phyloP scores from a whole-genome alignment of 30 jellyfish, hydroid and myxozoan species.

The Pseudorhiza aurosa region DNA sequence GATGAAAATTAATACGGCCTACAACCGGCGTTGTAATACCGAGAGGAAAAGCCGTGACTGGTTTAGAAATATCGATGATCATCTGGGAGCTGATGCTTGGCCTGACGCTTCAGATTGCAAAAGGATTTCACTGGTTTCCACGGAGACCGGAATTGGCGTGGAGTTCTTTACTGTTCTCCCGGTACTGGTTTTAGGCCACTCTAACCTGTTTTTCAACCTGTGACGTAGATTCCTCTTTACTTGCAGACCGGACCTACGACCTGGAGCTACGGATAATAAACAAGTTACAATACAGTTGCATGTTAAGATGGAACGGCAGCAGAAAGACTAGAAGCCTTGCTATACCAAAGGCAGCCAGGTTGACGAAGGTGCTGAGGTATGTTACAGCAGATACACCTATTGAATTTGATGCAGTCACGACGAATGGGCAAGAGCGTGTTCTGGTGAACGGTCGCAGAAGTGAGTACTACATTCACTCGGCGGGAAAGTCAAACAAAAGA shows the following conservation, averaged over 20 bases:
- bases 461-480: slow-evolving; percentile 12
- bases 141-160: no score
- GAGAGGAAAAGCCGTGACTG: no score
- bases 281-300: slow-evolving; percentile 3
- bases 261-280: slow-evolving; percentile 1
- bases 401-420: slow-evolving; percentile 6
- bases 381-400: not conserved
- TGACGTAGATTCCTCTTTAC: no score
- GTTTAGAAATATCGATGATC: no score
- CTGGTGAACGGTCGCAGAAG: slow-evolving; percentile 1
- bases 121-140: no score
- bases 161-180: no score
- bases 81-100: no score
- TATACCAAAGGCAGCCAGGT: slow-evolving; percentile 1
- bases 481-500: not conserved
- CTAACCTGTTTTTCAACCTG: no score
- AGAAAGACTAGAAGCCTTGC: not conserved
- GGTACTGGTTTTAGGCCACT: no score
- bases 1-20: no score
- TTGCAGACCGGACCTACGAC: slow-evolving; percentile 18
- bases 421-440: not conserved
- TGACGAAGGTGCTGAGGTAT: not conserved
- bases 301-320: not conserved
- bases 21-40: no score
- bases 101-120: no score